Evolutionary conservation across 2,888 invertebrate genomes (phyloP), one percentile per base, ranked within the genome.

Genomic region (Scaptomyza flava): DNA sequence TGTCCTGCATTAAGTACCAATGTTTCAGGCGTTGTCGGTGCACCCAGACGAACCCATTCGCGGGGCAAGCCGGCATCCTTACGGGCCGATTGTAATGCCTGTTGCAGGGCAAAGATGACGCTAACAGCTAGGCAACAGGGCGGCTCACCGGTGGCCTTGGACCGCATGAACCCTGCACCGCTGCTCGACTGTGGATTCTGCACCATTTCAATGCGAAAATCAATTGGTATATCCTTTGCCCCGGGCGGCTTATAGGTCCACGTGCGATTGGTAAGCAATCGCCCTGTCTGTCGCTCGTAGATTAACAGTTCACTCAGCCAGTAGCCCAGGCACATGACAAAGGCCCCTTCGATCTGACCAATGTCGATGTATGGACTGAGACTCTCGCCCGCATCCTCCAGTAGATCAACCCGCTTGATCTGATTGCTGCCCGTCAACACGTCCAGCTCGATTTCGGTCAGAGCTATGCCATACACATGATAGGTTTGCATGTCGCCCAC

Each of bases 221-320:
- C 96, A 12, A 94, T 93, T 0, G 96, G 96, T 80, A 96, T 96
- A 79, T 96, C 96, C 86, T 95, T 96, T 1, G 94, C 93, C 0
- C 96, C 96, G 0, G 96, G 96, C 6, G 95, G 94, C 79, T 96
- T 96, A 83, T 96, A 96, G 54, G 93, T 95, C 97, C 97, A 97
- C 2, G 97, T 96, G 46, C 96, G 93, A 80, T 95, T 94, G 4
- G 96, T 96, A 3, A 95, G 92, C 5, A 96, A 89, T 75, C 93
- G 93, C 0, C 96, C 97, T 8, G 94, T 94, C 11, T 92, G 89
- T 5, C 93, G 91, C 73, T 95, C 94, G 67, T 94, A 95, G 1
- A 95, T 91, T 33, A 95, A 86, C 74, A 95, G 94, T 88, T 97
- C 97, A 0, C 93, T 94, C 0, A 96, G 94, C 94, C 95, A 96